These are phyloP conservation scores for Autographa gamma DNA, from an alignment of 2,888 invertebrate species.

Conservation along the genomic window DNA sequence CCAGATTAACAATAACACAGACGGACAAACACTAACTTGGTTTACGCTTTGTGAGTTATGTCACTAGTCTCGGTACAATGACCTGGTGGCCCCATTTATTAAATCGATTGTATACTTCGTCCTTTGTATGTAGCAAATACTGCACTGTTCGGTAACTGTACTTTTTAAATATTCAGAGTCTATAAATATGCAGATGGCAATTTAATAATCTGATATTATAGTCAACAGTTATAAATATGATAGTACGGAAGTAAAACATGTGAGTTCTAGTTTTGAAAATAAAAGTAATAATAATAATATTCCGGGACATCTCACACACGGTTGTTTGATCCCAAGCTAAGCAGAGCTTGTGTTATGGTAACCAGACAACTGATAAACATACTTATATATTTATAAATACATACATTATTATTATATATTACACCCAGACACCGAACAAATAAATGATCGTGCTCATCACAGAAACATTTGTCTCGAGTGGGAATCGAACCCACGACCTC, in stretches of 20 bases:
- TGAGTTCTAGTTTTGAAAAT: neutral
- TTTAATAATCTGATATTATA: too few species aligned
- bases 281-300: neutral
- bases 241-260: neutral
- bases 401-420: too few species aligned
- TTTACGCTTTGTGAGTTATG: slow-evolving; percentile 30
- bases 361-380: too few species aligned
- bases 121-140: slow-evolving; percentile 46
- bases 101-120: slow-evolving; percentile 74
- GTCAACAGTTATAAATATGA: too few species aligned
- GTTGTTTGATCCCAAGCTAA: too few species aligned
- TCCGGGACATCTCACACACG: too few species aligned
- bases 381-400: too few species aligned
- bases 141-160: slow-evolving; percentile 5
- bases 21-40: slow-evolving; percentile 26
- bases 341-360: too few species aligned
- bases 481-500: too few species aligned
- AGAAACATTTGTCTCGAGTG: too few species aligned
- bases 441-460: too few species aligned
- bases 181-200: neutral
- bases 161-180: neutral
- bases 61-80: slow-evolving; percentile 54
- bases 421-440: too few species aligned
- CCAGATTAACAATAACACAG: neutral
- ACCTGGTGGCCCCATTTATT: slow-evolving; percentile 74